phyloP scores from a whole-genome alignment of 2,113 vertebrate species.

The Podarcis raffonei region DNA sequence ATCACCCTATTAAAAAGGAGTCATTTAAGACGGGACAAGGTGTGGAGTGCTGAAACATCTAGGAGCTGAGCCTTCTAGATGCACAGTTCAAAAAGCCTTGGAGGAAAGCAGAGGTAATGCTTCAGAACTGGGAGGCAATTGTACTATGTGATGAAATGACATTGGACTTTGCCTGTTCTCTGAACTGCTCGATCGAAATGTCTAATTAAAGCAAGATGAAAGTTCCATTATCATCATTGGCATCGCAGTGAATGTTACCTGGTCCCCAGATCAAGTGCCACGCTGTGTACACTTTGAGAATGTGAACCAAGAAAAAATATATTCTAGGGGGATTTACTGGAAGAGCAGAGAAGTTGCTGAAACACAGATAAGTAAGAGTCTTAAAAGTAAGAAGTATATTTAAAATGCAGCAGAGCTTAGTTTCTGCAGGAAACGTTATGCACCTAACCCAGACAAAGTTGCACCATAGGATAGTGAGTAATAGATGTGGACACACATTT shows the following conservation, averaged over 20 bases:
- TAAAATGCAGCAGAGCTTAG: not conserved
- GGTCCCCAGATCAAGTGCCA: not conserved
- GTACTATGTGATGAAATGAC: not conserved
- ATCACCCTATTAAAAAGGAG: not conserved
- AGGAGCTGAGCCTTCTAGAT: accelerated
- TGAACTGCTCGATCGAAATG: not conserved
- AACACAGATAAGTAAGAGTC: not conserved
- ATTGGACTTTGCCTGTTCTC: not conserved
- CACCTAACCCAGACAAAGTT: not conserved
- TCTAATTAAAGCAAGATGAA: not conserved
- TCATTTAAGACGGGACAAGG: conserved; percentile 5
- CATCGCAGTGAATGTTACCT: not conserved
- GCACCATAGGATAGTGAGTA: not conserved
- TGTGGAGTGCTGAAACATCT: conserved; percentile 9
- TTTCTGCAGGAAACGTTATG: not conserved
- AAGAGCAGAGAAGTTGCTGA: not conserved
- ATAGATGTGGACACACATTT: too few relatives aligned
- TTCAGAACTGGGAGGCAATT: not conserved
- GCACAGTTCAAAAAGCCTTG: not conserved
- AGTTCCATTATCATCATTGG: not conserved
- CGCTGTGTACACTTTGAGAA: not conserved
- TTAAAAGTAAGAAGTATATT: not conserved
- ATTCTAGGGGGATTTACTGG: not conserved
- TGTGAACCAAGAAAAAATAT: not conserved
- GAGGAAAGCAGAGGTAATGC: not conserved